These are phyloP conservation scores for Scelioninae gen. 2 DNA, from an alignment of 2,888 invertebrate species.

Conservation along the genomic window DNA sequence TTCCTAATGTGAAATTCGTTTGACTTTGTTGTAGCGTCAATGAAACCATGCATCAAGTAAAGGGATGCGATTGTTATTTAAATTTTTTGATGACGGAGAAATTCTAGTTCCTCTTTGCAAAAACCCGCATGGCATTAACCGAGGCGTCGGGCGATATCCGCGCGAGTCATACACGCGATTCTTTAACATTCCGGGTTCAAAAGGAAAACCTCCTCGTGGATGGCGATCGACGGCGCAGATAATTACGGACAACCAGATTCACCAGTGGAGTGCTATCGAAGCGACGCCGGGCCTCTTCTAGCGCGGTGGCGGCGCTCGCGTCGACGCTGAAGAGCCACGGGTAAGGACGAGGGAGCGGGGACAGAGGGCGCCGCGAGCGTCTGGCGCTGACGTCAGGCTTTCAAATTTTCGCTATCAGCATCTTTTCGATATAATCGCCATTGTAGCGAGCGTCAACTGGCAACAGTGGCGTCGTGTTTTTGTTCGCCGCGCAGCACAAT, in stretches of 20 bases:
- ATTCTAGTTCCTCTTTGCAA: too few relatives aligned
- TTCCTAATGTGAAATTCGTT: too few relatives aligned
- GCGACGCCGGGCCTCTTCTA: conserved; percentile 39
- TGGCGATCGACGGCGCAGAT: conserved; percentile 25
- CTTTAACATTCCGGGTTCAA: too few relatives aligned
- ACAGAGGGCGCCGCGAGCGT: conserved; percentile 23
- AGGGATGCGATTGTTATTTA: too few relatives aligned
- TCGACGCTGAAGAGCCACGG: conserved; percentile 9
- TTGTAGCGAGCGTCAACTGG: conserved; percentile 62
- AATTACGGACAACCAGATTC: conserved; percentile 44
- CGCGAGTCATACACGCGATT: too few relatives aligned
- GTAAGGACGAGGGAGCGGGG: conserved; percentile 17
- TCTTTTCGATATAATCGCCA: conserved; percentile 69
- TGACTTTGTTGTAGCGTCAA: too few relatives aligned
- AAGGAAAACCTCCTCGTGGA: too few relatives aligned
- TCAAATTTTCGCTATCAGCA: conserved; percentile 69
- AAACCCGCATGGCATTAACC: too few relatives aligned
- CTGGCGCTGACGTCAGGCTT: conserved; percentile 68
- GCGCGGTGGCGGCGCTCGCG: conserved; percentile 59
- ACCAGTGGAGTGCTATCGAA: conserved; percentile 54
- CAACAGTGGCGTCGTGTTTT: conserved; percentile 54
- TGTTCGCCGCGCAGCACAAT: conserved; percentile 48
- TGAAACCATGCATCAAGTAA: too few relatives aligned
- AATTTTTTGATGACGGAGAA: too few relatives aligned
- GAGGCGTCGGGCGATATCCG: too few relatives aligned